Base-by-base conservation (phyloP, 1,140 invertebrate genomes). In the Protaetia brevitarsis region DNA sequence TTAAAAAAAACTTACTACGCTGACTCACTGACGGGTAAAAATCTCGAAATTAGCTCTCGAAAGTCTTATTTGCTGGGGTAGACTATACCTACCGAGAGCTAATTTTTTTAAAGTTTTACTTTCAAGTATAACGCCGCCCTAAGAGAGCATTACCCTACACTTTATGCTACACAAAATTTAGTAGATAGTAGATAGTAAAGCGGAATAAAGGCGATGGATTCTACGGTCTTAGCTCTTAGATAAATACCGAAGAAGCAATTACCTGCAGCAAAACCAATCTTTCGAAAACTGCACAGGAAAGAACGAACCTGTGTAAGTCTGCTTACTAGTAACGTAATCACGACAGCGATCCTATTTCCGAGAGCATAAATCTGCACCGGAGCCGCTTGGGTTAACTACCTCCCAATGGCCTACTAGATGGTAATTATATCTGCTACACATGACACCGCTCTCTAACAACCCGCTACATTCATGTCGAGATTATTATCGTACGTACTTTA, bases 331-430 rank as follows among this genome's bases (percentile, higher is more conserved):
- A 27, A 6, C 21, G 28, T 58, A 58, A 58, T 58, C 56, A 58
- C 45, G n/a, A 61, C 45, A 41, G 59, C 34, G 61, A 64, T 66
- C 67, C 29, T 63, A 63, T 63, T 64, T 63, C 64, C 62, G 62
- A 51, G 64, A 28, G 41, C 63, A 70, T 72, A 68, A 72, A 72
- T 72, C 69, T 66, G 59, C 69, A 60, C 63, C 67, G 64, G 66
- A 64, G 67, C 64, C 59, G 60, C 30, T 63, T 45, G 67, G 69
- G 67, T 71, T 72, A 72, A 72, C 71, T 67, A 69, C 65, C 71
- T 72, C 71, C 71, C 71, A 63, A 51, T 70, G 69, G 71, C 71
- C 71, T 71, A 72, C 65, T 72, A 68, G 60, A 67, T 58, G 58
- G 63, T 69, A 72, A 71, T 69, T 71, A 71, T 69, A 34, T 30